Percentiles rank a stretch among this genome's conserved stretches.
Evolutionary conservation across 2,113 vertebrate genomes (phyloP).

Genomic region (Pseudonaja textilis): DNA sequence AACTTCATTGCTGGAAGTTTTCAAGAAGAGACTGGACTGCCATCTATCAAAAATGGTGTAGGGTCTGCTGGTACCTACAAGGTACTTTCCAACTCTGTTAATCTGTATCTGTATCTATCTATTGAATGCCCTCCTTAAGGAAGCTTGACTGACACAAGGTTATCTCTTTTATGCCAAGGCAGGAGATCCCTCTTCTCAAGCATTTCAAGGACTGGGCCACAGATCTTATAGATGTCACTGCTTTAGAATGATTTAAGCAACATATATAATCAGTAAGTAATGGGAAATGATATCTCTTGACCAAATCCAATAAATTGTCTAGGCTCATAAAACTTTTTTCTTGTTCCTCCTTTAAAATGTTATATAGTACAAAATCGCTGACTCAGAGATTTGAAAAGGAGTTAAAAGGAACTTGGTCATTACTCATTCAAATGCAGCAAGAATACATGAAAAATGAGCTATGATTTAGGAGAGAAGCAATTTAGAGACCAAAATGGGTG

Average conservation of each 20-base stretch:
- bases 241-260: constrained; percentile 1
- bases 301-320: background rate
- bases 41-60: no score
- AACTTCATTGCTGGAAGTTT: no score
- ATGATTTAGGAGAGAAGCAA: background rate
- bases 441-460: background rate
- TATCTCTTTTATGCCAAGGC: background rate
- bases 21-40: no score
- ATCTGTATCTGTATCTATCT: background rate
- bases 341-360: background rate
- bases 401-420: background rate
- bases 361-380: background rate
- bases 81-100: no score
- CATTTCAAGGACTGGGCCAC: background rate
- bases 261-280: background rate
- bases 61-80: no score
- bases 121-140: background rate
- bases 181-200: background rate
- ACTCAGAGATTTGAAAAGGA: background rate
- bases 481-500: background rate
- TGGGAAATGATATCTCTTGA: background rate
- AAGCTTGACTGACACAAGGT: background rate
- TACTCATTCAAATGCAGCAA: background rate
- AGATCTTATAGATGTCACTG: background rate
- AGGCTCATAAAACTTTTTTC: background rate